Conservation (phyloP, 2,113 vertebrate genomes). For the Dascyllus trimaculatus region DNA sequence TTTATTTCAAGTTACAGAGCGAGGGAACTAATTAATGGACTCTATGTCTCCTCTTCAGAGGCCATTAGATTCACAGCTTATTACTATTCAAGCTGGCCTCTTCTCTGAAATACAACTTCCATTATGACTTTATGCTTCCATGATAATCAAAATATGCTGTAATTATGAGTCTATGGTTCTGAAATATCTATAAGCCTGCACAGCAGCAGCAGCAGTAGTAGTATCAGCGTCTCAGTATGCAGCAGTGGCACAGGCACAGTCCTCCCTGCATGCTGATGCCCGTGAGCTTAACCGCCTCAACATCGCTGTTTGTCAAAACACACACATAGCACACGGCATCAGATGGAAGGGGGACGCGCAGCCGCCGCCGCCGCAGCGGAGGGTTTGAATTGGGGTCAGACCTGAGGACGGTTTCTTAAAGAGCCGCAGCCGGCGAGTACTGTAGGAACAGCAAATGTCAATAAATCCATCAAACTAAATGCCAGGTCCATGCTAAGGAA, state of each 20-base stretch:
- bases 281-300: background rate
- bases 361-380: background rate
- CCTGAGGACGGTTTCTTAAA: constrained; percentile 29
- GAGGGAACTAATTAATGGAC: constrained; percentile 65
- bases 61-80: constrained; percentile 59
- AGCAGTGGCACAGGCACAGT: background rate
- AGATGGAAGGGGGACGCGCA: background rate
- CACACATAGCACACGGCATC: constrained; percentile 22
- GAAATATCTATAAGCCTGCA: constrained; percentile 26
- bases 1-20: constrained; percentile 59
- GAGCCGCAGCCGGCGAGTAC: constrained; percentile 22
- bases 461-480: constrained; percentile 81
- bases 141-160: constrained; percentile 54
- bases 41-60: constrained; percentile 56
- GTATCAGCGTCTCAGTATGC: constrained; percentile 38
- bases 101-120: constrained; percentile 54
- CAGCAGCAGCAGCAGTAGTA: constrained; percentile 17
- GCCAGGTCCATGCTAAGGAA: constrained; percentile 74
- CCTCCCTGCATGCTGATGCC: constrained; percentile 44
- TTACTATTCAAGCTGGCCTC: constrained; percentile 51
- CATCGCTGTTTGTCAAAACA: constrained; percentile 40
- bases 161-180: constrained; percentile 56
- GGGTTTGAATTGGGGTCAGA: constrained; percentile 48
- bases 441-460: constrained; percentile 63
- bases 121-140: constrained; percentile 57